phyloP scores from a whole-genome alignment of 2,113 vertebrate species.

The Sciurus niger region DNA sequence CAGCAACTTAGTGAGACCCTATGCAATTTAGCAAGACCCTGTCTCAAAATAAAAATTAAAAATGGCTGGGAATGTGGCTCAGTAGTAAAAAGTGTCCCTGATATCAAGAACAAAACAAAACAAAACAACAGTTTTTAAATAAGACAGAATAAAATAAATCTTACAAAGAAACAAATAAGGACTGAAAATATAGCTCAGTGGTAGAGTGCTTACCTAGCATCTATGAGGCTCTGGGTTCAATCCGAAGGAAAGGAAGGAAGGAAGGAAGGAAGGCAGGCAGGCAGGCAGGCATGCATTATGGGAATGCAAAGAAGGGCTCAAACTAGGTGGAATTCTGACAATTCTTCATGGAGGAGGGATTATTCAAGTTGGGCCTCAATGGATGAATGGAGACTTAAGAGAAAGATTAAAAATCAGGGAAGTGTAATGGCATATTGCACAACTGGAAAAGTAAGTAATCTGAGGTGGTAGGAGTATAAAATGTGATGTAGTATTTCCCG shows the following conservation, averaged over 20 bases:
- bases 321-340: constrained; percentile 41
- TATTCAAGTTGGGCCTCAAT: constrained; percentile 25
- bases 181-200: too few relatives aligned
- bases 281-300: neutral
- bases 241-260: too few relatives aligned
- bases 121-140: neutral
- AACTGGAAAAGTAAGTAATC: constrained; percentile 9
- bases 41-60: too few relatives aligned
- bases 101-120: too few relatives aligned
- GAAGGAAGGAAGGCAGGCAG: too few relatives aligned
- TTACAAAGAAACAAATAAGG: too few relatives aligned
- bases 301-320: constrained; percentile 25
- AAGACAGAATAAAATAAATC: constrained; percentile 43
- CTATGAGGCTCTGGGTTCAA: too few relatives aligned
- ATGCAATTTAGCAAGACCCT: too few relatives aligned
- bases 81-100: too few relatives aligned
- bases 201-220: too few relatives aligned
- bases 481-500: neutral
- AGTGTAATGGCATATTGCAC: neutral
- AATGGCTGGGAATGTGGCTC: too few relatives aligned
- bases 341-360: constrained; percentile 7
- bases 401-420: constrained; percentile 57
- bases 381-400: neutral
- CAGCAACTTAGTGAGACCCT: too few relatives aligned
- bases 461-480: constrained; percentile 16